Evolutionary conservation across 2,888 invertebrate genomes (phyloP).

Genomic region (Dasypolia templi): DNA sequence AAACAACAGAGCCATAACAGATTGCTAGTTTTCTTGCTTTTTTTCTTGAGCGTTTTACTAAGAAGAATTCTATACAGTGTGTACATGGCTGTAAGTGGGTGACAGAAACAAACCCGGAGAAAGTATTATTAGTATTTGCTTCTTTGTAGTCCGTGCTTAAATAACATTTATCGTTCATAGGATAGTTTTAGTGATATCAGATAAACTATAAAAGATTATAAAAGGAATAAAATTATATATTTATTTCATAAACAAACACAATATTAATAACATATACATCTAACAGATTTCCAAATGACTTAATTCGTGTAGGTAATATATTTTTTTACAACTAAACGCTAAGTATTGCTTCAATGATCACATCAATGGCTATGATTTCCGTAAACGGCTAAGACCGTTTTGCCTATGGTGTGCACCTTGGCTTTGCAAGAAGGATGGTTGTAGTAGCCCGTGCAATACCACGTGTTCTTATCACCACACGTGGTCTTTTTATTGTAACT

Average conservation of each 20-base stretch:
- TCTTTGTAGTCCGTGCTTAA: neutral
- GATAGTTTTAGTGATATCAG: neutral
- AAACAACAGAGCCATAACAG: neutral
- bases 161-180: neutral
- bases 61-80: neutral
- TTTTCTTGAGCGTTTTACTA: neutral
- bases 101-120: neutral
- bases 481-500: conserved; percentile 69
- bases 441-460: conserved; percentile 74
- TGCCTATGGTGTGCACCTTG: conserved; percentile 64
- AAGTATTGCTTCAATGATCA: neutral
- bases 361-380: conserved; percentile 57
- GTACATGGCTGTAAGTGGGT: neutral
- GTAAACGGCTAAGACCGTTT: conserved; percentile 22
- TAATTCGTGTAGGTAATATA: neutral
- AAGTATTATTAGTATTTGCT: neutral
- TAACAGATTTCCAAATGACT: conserved; percentile 9
- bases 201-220: neutral
- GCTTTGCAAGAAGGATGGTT: conserved; percentile 64
- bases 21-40: neutral
- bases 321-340: neutral
- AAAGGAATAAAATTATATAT: conserved; percentile 4
- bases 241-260: conserved; percentile 33
- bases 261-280: conserved; percentile 5
- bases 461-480: conserved; percentile 56